Evolutionary conservation across 2,113 vertebrate species (phyloP), one percentile per base, ranked within the genome.

Genomic region (Poecile atricapillus): DNA sequence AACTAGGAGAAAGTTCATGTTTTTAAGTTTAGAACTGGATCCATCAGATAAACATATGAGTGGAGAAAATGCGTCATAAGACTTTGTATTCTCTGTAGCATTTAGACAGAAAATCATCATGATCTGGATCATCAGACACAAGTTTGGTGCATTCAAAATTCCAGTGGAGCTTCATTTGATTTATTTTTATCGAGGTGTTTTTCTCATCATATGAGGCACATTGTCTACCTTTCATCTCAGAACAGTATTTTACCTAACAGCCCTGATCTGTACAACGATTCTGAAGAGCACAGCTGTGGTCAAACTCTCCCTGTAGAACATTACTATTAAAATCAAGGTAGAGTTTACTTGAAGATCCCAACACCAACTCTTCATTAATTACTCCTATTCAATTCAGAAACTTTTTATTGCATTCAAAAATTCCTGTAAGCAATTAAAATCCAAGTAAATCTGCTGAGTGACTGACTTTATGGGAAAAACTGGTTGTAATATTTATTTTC

Each of bases 21-120:
- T 83, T 93, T 90, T 47, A 83, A 56, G 4, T 76, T 78, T 73
- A 87, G 41, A 71, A 49, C 20, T 63, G 13, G 64, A 73, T 5
- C 53, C 11, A 46, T 69, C 22, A 88, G 60, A 85, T 44, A 78
- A 78, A 75, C 5, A 21, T 21, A 47, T 1, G 47, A 77, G 44
- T 75, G 19, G 27, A 70, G 20, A 50, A 84, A 83, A 95, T 70
- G 1, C 0, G 0, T 59, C 22, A 10, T 39, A 65, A 67, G 9
- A 41, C 11, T 73, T 75, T 35, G 30, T 7, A 63, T 59, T 37
- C 3, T 70, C 68, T 70, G 7, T 60, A 50, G 10, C 52, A 18
- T 33, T 86, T 56, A 0, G 2, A 59, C 22, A 0, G 5, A 67
- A 80, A 70, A 43, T n/a, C n/a, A n/a, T n/a, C n/a, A n/a, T n/a